phyloP scores from a whole-genome alignment of 1,140 invertebrate genomes.

The Rhopalosiphum padi region DNA sequence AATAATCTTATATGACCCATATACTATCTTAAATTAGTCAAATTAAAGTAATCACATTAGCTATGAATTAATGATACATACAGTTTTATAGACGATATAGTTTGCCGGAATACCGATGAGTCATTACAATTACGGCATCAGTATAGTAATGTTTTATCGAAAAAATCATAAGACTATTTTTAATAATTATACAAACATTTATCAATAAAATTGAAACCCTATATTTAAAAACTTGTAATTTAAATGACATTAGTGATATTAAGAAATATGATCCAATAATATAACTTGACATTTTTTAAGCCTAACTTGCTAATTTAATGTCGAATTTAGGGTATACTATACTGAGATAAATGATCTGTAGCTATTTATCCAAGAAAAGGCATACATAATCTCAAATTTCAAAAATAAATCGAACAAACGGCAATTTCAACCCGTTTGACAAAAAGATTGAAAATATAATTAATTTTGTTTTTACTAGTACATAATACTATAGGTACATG shows the following conservation, averaged over 20 bases:
- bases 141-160: neutral
- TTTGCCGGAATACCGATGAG: neutral
- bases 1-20: neutral
- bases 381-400: neutral
- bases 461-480: neutral
- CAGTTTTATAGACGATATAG: too few relatives aligned
- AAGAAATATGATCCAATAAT: neutral
- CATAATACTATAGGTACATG: neutral
- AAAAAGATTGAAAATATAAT: neutral
- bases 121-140: neutral
- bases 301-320: neutral
- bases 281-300: neutral
- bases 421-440: neutral
- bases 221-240: neutral
- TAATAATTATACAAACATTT: neutral
- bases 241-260: neutral
- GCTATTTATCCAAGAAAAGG: neutral
- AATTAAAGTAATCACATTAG: conserved; percentile 1
- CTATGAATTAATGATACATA: neutral
- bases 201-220: neutral
- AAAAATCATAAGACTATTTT: neutral
- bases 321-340: neutral
- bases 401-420: neutral
- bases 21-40: neutral
- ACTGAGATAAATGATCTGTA: neutral